These are phyloP conservation scores for Xerus inauris DNA, from an alignment of 2,113 vertebrate species.

Conservation along the genomic window DNA sequence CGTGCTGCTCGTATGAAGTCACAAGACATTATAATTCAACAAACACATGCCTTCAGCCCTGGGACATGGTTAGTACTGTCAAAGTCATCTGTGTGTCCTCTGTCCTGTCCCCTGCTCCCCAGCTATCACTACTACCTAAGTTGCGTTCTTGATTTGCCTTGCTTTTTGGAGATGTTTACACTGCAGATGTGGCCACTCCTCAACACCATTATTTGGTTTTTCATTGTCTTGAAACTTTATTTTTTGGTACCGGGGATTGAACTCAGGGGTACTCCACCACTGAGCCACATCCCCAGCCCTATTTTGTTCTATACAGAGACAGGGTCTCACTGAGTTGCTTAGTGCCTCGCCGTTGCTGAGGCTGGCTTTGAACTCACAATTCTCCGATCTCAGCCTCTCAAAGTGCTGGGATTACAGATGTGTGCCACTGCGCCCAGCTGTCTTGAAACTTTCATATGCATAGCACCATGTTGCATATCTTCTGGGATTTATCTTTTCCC, in stretches of 20 bases:
- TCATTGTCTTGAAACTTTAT: neutral
- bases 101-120: neutral
- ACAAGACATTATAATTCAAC: neutral
- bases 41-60: neutral
- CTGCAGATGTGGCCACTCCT: neutral
- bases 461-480: rapidly evolving
- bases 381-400: too few relatives aligned
- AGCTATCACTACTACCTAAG: too few relatives aligned
- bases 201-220: neutral
- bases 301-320: too few relatives aligned
- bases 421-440: too few relatives aligned
- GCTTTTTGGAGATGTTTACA: neutral
- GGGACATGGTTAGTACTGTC: too few relatives aligned
- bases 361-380: too few relatives aligned
- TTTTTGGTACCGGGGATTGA: too few relatives aligned
- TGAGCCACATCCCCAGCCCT: too few relatives aligned
- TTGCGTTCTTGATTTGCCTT: neutral
- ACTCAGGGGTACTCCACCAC: too few relatives aligned
- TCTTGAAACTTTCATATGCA: neutral
- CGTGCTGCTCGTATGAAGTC: neutral
- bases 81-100: neutral
- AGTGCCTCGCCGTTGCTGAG: too few relatives aligned
- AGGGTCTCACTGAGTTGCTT: too few relatives aligned
- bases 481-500: neutral
- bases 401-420: too few relatives aligned